Evolutionary conservation across 2,797 vertebrate genomes (phyloP).

Genomic region (Karalla daura): DNA sequence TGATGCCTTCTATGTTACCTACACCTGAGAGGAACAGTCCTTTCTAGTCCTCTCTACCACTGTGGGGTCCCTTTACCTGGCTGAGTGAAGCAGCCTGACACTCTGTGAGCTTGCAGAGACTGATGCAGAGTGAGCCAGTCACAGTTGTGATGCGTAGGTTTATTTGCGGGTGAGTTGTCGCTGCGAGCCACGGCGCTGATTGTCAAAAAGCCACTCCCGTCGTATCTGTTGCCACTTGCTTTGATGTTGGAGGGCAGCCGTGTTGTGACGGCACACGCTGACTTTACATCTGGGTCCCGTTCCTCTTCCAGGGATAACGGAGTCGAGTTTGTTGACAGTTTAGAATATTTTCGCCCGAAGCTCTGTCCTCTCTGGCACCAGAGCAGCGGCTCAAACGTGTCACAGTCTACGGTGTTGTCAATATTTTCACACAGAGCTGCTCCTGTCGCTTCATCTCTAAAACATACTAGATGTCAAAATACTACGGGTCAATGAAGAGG

Average conservation of each 20-base stretch:
- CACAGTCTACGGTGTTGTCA: conserved; percentile 32
- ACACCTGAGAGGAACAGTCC: too few relatives aligned
- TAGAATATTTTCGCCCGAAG: conserved; percentile 43
- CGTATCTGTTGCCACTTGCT: conserved; percentile 45
- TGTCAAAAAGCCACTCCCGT: conserved; percentile 54
- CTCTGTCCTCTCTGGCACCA: conserved; percentile 45
- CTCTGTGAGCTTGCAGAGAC: conserved; percentile 13
- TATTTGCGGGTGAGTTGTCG: conserved; percentile 52
- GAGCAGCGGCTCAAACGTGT: conserved; percentile 35
- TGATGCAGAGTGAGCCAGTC: conserved; percentile 31
- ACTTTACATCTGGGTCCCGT: conserved; percentile 65
- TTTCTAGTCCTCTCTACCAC: too few relatives aligned
- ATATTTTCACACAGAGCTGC: conserved; percentile 5
- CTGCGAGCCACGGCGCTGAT: conserved; percentile 58
- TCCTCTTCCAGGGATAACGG: conserved; percentile 42
- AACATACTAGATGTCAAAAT: not conserved
- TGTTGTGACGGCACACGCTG: conserved; percentile 71
- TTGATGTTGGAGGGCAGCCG: conserved; percentile 67
- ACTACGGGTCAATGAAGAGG: not conserved
- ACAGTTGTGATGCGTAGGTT: conserved; percentile 51
- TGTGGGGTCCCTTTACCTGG: too few relatives aligned
- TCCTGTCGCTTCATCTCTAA: conserved; percentile 3
- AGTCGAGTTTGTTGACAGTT: conserved; percentile 63
- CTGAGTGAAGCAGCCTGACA: conserved; percentile 3
- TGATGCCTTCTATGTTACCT: too few relatives aligned